Percentiles rank a stretch among this genome's conserved stretches.
phyloP scores from a whole-genome alignment of 2,888 invertebrate genomes.

The Sympetrum striolatum region DNA sequence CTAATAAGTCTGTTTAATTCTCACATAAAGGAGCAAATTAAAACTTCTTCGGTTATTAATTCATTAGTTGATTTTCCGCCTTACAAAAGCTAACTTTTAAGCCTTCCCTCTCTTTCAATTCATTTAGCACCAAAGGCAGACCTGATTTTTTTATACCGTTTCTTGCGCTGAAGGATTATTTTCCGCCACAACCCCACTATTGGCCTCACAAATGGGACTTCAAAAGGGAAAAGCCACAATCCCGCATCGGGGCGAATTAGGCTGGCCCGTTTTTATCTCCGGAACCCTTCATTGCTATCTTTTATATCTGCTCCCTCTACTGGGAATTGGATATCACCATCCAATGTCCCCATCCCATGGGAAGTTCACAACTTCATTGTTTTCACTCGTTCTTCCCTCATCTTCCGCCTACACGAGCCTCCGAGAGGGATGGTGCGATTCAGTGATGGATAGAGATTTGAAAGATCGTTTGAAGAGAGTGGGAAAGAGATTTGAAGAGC shows the following conservation, averaged over 20 bases:
- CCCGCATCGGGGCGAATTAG: neutral
- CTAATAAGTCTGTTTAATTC: no score
- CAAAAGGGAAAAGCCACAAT: neutral
- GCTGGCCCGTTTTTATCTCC: neutral
- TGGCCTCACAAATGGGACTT: neutral
- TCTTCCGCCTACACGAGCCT: neutral
- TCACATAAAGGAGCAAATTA: neutral
- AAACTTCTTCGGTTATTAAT: no score
- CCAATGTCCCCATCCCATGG: neutral
- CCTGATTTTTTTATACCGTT: neutral
- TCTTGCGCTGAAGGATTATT: neutral
- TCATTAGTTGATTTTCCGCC: neutral
- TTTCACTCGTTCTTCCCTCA: neutral
- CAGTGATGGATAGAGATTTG: no score
- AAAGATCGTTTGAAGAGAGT: no score
- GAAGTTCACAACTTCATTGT: neutral
- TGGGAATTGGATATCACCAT: neutral
- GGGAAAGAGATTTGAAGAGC: no score
- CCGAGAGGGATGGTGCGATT: no score
- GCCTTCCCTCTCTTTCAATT: neutral
- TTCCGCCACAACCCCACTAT: neutral
- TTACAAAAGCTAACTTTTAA: neutral
- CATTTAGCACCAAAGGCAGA: neutral
- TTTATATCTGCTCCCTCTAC: neutral
- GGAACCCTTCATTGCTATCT: neutral